A percentile compares a stretch with the other conserved stretches of the same genome.
These are phyloP conservation scores for Goniozus legneri DNA, from an alignment of 1,140 invertebrate species.

Conservation along the genomic window DNA sequence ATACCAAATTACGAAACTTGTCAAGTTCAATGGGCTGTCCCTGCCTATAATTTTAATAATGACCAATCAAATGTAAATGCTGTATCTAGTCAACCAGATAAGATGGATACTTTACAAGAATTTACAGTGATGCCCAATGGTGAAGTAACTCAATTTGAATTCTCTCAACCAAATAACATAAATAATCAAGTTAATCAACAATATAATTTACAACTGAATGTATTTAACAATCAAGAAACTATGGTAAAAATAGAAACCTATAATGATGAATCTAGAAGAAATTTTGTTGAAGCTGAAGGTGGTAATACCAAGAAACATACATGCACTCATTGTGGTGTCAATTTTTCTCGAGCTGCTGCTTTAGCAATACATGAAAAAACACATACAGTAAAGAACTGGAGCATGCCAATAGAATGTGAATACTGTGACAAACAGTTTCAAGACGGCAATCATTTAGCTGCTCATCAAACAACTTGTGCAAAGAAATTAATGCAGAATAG, in stretches of 20 bases:
- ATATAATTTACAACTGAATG: slow-evolving; percentile 33
- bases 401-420: slow-evolving; percentile 45
- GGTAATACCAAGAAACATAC: slow-evolving; percentile 25
- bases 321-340: slow-evolving; percentile 42
- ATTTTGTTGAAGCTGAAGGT: slow-evolving; percentile 24
- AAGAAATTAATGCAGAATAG: slow-evolving; percentile 44
- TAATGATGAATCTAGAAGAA: slow-evolving; percentile 18
- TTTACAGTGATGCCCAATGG: slow-evolving; percentile 46
- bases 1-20: slow-evolving; percentile 33
- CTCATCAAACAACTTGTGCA: slow-evolving; percentile 43
- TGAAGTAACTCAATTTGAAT: slow-evolving; percentile 46
- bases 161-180: slow-evolving; percentile 28
- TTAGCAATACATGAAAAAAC: slow-evolving; percentile 40
- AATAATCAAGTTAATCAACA: slow-evolving; percentile 27
- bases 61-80: slow-evolving; percentile 27
- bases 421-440: slow-evolving; percentile 52
- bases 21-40: slow-evolving; percentile 42
- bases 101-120: slow-evolving; percentile 41
- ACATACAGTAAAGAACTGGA: slow-evolving; percentile 36
- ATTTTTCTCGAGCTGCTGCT: slow-evolving; percentile 37
- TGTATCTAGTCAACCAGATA: slow-evolving; percentile 29
- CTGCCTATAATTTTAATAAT: slow-evolving; percentile 36
- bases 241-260: slow-evolving; percentile 36
- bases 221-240: slow-evolving; percentile 29
- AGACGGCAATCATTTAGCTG: slow-evolving; percentile 35